A percentile compares a stretch with the other conserved stretches of the same genome.
Conservation (phyloP, 2,888 invertebrate genomes). For the Polia nebulosa region DNA sequence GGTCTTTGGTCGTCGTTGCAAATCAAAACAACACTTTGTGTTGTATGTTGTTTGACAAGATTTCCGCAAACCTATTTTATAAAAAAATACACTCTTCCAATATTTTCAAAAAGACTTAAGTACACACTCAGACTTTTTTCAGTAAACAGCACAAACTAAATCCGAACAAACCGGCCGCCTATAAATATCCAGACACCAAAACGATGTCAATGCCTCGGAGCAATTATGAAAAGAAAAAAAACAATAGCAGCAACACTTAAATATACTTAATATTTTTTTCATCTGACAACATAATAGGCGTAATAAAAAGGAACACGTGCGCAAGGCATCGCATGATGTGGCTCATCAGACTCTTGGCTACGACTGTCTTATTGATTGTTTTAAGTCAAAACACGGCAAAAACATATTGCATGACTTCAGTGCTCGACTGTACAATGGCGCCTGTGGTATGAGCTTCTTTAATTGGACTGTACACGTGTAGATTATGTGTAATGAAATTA, state of each 20-base stretch:
- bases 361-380: slow-evolving; percentile 78
- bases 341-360: slow-evolving; percentile 76
- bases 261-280: slow-evolving; percentile 76
- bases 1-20: neutral
- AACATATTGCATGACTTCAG: slow-evolving; percentile 63
- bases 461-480: slow-evolving; percentile 52
- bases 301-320: slow-evolving; percentile 83
- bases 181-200: slow-evolving; percentile 29
- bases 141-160: neutral
- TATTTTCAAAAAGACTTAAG: too few relatives aligned
- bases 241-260: slow-evolving; percentile 76
- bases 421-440: slow-evolving; percentile 47
- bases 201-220: slow-evolving; percentile 68
- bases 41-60: neutral
- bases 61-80: neutral
- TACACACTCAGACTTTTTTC: neutral
- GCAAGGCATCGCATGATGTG: slow-evolving; percentile 79
- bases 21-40: slow-evolving; percentile 10
- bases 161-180: slow-evolving; percentile 6
- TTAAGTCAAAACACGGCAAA: slow-evolving; percentile 68
- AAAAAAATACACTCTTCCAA: too few relatives aligned
- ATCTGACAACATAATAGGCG: slow-evolving; percentile 83
- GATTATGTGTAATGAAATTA: slow-evolving; percentile 47
- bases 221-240: slow-evolving; percentile 71
- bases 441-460: slow-evolving; percentile 40